Evolutionary conservation across 2,797 vertebrate genomes (phyloP).

Genomic region (Mustela erminea): DNA sequence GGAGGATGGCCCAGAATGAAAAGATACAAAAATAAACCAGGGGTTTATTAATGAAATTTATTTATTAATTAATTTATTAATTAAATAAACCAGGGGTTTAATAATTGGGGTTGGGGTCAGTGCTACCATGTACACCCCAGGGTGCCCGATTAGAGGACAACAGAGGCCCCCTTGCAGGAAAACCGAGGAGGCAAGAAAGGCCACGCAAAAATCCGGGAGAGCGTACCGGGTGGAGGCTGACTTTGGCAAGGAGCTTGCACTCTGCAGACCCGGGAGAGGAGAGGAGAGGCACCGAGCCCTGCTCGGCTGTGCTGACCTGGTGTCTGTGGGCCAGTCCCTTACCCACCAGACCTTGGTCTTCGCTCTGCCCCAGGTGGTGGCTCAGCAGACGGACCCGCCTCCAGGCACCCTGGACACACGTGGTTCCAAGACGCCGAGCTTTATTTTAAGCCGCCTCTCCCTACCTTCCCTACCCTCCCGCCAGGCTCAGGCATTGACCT

Average conservation of each 20-base stretch:
- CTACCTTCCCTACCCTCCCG: not conserved
- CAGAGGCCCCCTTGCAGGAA: too few species aligned
- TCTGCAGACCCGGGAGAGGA: not conserved
- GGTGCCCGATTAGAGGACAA: not conserved
- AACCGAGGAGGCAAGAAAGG: too few species aligned
- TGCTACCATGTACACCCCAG: not conserved
- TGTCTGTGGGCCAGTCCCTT: not conserved
- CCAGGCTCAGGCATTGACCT: too few species aligned
- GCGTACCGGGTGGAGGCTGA: not conserved
- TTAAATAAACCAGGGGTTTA: not conserved
- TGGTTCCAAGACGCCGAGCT: too few species aligned
- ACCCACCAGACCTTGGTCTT: not conserved
- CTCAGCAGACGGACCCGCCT: rapidly evolving
- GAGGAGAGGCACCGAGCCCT: not conserved
- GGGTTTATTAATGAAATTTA: too few species aligned
- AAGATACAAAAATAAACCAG: not conserved
- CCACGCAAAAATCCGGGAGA: not conserved
- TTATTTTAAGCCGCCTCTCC: not conserved
- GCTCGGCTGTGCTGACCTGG: too few species aligned
- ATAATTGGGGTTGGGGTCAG: not conserved
- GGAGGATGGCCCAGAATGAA: not conserved
- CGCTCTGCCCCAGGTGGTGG: too few species aligned
- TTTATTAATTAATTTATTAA: too few species aligned
- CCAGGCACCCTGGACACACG: rapidly evolving
- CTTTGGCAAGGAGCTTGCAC: not conserved